Conservation (phyloP, 2,797 vertebrate species). For the Champsocephalus gunnari region DNA sequence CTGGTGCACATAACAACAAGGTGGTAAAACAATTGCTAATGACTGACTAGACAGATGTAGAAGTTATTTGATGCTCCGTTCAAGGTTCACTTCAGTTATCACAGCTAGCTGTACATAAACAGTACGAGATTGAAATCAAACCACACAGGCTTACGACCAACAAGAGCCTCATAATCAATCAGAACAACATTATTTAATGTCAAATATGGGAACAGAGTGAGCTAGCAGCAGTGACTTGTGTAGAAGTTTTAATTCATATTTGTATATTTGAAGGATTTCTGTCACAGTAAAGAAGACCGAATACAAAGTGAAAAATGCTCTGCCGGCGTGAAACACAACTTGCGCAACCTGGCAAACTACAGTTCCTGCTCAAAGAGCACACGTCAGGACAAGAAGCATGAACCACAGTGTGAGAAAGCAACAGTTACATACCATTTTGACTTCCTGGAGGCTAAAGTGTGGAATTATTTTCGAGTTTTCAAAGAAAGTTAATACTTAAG, state of each 20-base stretch:
- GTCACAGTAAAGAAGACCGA: not conserved
- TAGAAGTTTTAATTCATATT: not conserved
- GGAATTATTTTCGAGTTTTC: slow-evolving; percentile 6
- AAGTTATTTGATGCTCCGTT: slow-evolving; percentile 26
- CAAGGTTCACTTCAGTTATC: slow-evolving; percentile 33
- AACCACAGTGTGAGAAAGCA: slow-evolving; percentile 1
- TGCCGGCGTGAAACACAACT: not conserved
- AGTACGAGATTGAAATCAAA: not conserved
- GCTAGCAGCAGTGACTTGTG: not conserved
- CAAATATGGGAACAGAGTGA: not conserved
- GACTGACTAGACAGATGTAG: slow-evolving; percentile 35
- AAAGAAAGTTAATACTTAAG: slow-evolving; percentile 2
- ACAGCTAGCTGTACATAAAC: not conserved
- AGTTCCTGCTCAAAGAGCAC: slow-evolving; percentile 20
- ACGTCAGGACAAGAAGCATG: slow-evolving; percentile 40
- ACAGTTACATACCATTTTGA: slow-evolving; percentile 63
- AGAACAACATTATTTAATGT: not conserved
- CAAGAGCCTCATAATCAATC: not conserved
- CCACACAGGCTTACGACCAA: not conserved
- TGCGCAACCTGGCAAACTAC: not conserved
- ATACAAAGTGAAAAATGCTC: not conserved
- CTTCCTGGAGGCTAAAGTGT: slow-evolving; percentile 34
- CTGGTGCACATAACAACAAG: not conserved
- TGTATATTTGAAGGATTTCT: not conserved
- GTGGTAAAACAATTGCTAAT: slow-evolving; percentile 23